Conservation (phyloP, 2,797 vertebrate genomes). For the Danionella dracula region DNA sequence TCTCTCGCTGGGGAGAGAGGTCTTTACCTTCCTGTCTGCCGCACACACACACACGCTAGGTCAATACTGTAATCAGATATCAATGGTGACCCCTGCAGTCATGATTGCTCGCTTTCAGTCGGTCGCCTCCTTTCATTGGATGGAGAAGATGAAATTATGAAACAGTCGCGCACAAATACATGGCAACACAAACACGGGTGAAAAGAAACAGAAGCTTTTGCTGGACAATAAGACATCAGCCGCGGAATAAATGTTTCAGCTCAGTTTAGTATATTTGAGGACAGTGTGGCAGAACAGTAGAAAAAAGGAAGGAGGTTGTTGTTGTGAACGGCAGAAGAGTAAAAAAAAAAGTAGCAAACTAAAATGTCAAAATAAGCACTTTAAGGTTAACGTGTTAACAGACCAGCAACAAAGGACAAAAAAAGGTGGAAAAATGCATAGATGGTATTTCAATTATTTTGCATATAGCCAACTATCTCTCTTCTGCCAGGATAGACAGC, state of each 20-base stretch:
- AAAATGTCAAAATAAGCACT: too few relatives aligned
- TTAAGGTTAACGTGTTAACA: too few relatives aligned
- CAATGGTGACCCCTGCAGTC: slow-evolving; percentile 62
- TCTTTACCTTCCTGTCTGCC: slow-evolving; percentile 41
- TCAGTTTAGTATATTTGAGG: slow-evolving; percentile 1
- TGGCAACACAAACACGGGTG: not conserved
- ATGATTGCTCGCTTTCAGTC: slow-evolving; percentile 61
- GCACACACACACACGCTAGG: slow-evolving; percentile 51
- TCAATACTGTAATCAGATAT: slow-evolving; percentile 80
- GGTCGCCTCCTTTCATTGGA: slow-evolving; percentile 51
- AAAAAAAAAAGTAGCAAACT: too few relatives aligned
- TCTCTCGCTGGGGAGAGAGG: slow-evolving; percentile 28
- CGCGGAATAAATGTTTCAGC: not conserved
- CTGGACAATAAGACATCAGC: not conserved
- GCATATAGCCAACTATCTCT: slow-evolving; percentile 62
- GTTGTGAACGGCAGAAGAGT: too few relatives aligned
- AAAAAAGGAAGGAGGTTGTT: too few relatives aligned
- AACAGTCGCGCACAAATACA: slow-evolving; percentile 47
- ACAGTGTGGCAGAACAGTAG: not conserved
- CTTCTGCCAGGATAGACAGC: slow-evolving; percentile 60
- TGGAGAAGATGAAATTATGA: slow-evolving; percentile 49
- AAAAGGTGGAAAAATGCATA: slow-evolving; percentile 57
- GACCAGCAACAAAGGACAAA: too few relatives aligned
- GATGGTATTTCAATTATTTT: slow-evolving; percentile 73
- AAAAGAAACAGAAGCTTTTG: not conserved